Evolutionary conservation across 2,888 invertebrate genomes (phyloP).

Genomic region (Amorpha juglandis): DNA sequence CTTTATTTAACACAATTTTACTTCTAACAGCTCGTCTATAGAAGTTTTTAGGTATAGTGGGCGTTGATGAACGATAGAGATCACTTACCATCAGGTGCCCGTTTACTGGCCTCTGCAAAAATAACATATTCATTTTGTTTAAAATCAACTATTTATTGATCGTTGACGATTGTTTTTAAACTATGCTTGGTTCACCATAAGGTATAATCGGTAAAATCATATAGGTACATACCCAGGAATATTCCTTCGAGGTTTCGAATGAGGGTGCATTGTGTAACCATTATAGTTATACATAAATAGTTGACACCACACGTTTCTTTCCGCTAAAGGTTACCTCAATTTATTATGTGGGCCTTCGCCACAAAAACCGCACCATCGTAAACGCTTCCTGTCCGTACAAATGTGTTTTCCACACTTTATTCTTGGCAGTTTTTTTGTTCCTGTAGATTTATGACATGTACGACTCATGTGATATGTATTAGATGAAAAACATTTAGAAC

Average conservation of each 20-base stretch:
- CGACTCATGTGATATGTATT: constrained; percentile 8
- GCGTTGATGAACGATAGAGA: too few relatives aligned
- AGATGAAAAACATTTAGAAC: constrained; percentile 2
- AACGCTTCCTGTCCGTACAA: constrained; percentile 30
- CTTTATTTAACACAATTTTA: too few relatives aligned
- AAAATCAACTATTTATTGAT: too few relatives aligned
- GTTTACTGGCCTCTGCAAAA: too few relatives aligned
- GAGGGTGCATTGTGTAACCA: constrained; percentile 8
- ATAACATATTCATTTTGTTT: too few relatives aligned
- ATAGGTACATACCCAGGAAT: background rate
- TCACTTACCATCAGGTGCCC: too few relatives aligned
- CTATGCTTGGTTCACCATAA: too few relatives aligned
- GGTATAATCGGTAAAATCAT: too few relatives aligned
- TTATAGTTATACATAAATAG: constrained; percentile 22
- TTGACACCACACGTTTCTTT: constrained; percentile 25
- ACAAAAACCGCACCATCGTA: constrained; percentile 59
- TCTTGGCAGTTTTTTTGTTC: constrained; percentile 39
- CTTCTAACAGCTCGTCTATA: too few relatives aligned
- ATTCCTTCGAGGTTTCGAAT: background rate
- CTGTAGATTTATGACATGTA: constrained; percentile 35
- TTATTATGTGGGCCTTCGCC: constrained; percentile 56
- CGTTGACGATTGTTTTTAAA: too few relatives aligned
- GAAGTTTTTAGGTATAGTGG: too few relatives aligned
- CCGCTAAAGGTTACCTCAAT: constrained; percentile 57
- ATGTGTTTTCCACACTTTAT: constrained; percentile 28